Base-by-base conservation (phyloP, 2,888 invertebrate genomes). In the Subacronicta megacephala region DNA sequence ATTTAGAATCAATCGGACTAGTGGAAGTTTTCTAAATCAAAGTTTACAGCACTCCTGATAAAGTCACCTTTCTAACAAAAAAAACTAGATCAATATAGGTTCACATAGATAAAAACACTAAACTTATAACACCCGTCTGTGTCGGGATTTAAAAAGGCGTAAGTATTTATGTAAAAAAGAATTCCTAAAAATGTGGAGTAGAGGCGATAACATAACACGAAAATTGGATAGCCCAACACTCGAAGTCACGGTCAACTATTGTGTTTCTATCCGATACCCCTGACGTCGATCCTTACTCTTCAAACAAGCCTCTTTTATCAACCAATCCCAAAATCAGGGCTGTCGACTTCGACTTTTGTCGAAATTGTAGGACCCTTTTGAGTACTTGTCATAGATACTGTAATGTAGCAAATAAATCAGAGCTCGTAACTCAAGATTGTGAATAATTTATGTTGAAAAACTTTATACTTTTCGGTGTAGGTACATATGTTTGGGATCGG, bases 381-480 rank as follows among this genome's bases (percentile, higher is more conserved):
- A 56, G 15, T 16, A 37, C 51, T 66, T 65, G 56, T 67, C 51
- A 51, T 37, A 42, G 20, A 57, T 31, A 41, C 36, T 18, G 49
- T 65, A 31, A 58, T 59, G 47, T 23, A 3, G 36, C 42, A 35
- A 58, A 76, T 76, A 76, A 73, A 73, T 76, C 59, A 54, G 49
- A 23, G 7, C 31, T 54, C 45, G 52, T 51, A 53, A 59, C 53
- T 55, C 13, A 12, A 35, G 52, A 62, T 66, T 61, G 43, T 58
- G 62, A 65, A 72, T 60, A 71, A 67, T 54, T 59, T 56, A 75
- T 56, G 29, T 37, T 7, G 23, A 53, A 52, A 64, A 15, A 38
- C 13, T 49, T 23, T 49, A 9, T 26, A 3, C 15, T 10, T 37
- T 2, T 9, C 10, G 7, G 9, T 9, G 23, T 9, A 23, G 33